These are phyloP conservation scores for Hesperophylax magnus DNA, from an alignment of 1,140 invertebrate genomes.

Conservation along the genomic window DNA sequence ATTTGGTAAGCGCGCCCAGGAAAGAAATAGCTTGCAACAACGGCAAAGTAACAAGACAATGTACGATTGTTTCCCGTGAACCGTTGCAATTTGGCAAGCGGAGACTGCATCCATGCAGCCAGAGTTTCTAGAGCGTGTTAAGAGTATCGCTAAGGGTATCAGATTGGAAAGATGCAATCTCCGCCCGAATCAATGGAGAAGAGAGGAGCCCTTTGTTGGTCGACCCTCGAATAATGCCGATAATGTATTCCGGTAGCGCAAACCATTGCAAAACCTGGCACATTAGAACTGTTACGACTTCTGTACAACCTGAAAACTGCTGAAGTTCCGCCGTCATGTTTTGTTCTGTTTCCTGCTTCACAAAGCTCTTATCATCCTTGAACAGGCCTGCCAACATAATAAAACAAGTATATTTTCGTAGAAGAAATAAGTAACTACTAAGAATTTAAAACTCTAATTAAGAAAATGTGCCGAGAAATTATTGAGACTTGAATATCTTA, in stretches of 20 bases:
- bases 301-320: too few relatives aligned
- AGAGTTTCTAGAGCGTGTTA: not conserved
- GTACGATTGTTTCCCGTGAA: slow-evolving; percentile 11
- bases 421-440: too few relatives aligned
- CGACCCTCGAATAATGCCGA: not conserved
- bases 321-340: too few relatives aligned
- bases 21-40: not conserved
- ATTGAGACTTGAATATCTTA: too few relatives aligned
- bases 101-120: slow-evolving; percentile 9
- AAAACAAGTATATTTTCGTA: too few relatives aligned
- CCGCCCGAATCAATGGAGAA: not conserved
- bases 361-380: too few relatives aligned
- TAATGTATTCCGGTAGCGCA: not conserved
- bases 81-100: slow-evolving; percentile 29
- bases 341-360: too few relatives aligned
- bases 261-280: not conserved
- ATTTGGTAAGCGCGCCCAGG: not conserved
- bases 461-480: too few relatives aligned
- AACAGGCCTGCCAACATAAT: too few relatives aligned
- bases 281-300: too few relatives aligned
- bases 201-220: not conserved
- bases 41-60: slow-evolving; percentile 17
- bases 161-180: slow-evolving; percentile 30
- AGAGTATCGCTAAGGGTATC: not conserved
- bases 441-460: too few relatives aligned